phyloP scores from a whole-genome alignment of 2,888 invertebrate genomes.

The Tenthredo mesomela region DNA sequence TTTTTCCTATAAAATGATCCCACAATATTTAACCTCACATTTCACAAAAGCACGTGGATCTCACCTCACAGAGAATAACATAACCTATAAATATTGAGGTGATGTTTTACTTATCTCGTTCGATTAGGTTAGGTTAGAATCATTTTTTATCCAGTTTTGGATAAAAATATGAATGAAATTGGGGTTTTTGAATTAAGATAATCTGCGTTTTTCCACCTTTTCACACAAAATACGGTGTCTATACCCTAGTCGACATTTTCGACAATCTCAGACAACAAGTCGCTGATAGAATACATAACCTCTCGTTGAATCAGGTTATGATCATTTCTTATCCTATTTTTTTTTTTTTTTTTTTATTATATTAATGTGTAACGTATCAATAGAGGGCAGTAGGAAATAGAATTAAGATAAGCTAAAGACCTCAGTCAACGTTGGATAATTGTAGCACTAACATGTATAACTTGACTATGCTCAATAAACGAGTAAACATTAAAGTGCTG shows the following conservation, averaged over 20 bases:
- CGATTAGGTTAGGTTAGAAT: not conserved
- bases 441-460: no score
- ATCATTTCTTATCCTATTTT: not conserved
- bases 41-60: constrained; percentile 2
- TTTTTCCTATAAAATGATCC: not conserved
- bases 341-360: not conserved
- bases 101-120: not conserved
- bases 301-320: not conserved
- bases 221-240: not conserved
- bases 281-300: not conserved
- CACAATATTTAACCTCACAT: not conserved
- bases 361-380: no score
- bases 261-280: no score
- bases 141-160: not conserved
- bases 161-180: not conserved
- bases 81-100: constrained; percentile 24
- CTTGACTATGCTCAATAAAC: no score
- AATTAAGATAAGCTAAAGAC: no score
- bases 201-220: not conserved
- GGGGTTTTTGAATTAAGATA: not conserved
- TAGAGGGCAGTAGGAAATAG: no score
- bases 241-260: no score
- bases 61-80: not conserved
- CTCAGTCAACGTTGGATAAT: no score
- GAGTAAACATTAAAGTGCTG: no score